Percentiles rank a stretch among this genome's conserved stretches.
Evolutionary conservation across 2,888 invertebrate species (phyloP).

Genomic region (Nudaria mundana): DNA sequence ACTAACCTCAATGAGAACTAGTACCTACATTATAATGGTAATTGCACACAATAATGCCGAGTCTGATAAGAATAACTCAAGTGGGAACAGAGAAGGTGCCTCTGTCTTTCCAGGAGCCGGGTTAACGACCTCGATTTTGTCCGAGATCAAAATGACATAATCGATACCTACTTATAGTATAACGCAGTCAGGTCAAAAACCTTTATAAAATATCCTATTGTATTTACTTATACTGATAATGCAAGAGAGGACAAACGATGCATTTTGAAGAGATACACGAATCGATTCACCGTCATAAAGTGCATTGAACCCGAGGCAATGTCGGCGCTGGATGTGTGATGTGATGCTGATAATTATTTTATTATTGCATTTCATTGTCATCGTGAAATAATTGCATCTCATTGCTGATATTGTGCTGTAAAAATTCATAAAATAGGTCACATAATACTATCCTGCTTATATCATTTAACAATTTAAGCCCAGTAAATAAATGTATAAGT

Average conservation of each 20-base stretch:
- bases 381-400: constrained; percentile 31
- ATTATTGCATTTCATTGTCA: constrained; percentile 45
- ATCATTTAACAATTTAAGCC: too few relatives aligned
- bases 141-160: constrained; percentile 24
- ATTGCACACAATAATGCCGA: too few relatives aligned
- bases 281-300: constrained; percentile 51
- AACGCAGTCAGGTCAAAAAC: constrained; percentile 35
- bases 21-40: too few relatives aligned
- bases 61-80: too few relatives aligned
- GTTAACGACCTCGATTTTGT: too few relatives aligned
- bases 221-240: constrained; percentile 44
- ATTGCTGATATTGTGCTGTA: constrained; percentile 18
- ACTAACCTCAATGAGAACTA: too few relatives aligned
- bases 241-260: constrained; percentile 46
- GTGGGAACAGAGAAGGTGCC: too few relatives aligned
- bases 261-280: constrained; percentile 50
- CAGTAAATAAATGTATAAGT: too few relatives aligned
- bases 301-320: constrained; percentile 49
- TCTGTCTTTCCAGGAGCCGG: too few relatives aligned
- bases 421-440: constrained; percentile 5
- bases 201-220: constrained; percentile 43
- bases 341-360: constrained; percentile 43
- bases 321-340: constrained; percentile 43
- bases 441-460: too few relatives aligned
- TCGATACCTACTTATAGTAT: too few relatives aligned